Conservation (phyloP, 2,888 invertebrate genomes). For the Phalera bucephala region DNA sequence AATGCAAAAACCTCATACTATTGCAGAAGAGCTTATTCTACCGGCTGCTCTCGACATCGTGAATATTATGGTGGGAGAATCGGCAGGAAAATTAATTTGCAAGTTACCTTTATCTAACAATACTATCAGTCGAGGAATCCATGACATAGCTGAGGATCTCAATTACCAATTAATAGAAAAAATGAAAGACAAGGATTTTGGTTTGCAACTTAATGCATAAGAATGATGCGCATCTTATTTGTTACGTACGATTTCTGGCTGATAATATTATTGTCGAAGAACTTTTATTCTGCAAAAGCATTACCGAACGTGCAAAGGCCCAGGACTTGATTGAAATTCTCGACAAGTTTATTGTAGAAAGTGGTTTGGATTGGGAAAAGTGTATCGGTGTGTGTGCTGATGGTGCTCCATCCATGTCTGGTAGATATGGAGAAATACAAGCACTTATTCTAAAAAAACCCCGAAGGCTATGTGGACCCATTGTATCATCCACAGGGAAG, state of each 20-base stretch:
- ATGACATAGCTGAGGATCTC: background rate
- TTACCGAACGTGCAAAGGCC: background rate
- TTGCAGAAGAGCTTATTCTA: constrained; percentile 1
- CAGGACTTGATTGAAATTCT: background rate
- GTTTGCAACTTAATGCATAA: constrained; percentile 1
- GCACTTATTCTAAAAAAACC: background rate
- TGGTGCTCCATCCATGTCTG: background rate
- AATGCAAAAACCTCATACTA: background rate
- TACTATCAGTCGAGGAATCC: background rate
- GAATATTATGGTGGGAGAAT: too few relatives aligned
- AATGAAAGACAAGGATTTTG: too few relatives aligned
- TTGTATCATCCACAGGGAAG: too few relatives aligned
- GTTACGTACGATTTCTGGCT: background rate
- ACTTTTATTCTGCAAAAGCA: background rate
- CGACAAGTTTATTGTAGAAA: background rate
- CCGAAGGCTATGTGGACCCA: background rate
- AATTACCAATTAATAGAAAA: background rate
- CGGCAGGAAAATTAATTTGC: too few relatives aligned
- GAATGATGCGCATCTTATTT: background rate
- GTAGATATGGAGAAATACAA: background rate
- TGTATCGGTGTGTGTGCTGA: background rate
- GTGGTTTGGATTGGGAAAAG: background rate
- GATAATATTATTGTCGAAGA: background rate
- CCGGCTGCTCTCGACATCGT: background rate
- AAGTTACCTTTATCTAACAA: background rate